A percentile compares a stretch with the other conserved stretches of the same genome.
Conservation (phyloP, 2,797 vertebrate genomes). For the Gymnocypris eckloni region DNA sequence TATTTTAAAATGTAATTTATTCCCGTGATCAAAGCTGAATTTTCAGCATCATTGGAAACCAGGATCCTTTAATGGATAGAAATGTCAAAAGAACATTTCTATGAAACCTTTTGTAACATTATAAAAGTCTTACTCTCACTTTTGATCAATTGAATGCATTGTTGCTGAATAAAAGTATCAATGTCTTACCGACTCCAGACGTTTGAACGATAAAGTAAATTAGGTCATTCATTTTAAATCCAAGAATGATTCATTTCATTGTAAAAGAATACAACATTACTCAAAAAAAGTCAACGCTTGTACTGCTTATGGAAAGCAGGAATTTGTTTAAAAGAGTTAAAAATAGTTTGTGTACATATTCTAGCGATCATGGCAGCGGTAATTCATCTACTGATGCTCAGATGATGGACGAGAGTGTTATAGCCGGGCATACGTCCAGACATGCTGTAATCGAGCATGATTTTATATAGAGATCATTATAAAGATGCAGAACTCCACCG, state of each 20-base stretch:
- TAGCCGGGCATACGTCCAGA: background rate
- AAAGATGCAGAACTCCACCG: background rate
- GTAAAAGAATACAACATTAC: conserved; percentile 8
- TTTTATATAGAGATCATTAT: background rate
- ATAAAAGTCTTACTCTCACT: background rate
- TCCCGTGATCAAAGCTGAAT: background rate
- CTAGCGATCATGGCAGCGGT: conserved; percentile 19
- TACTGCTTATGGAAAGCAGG: conserved; percentile 3
- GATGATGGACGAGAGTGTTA: conserved; percentile 12
- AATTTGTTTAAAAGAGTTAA: conserved; percentile 30
- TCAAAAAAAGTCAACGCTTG: background rate
- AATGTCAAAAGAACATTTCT: background rate
- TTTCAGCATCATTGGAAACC: background rate
- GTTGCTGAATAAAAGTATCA: background rate
- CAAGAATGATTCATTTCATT: background rate
- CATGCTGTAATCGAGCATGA: conserved; percentile 2
- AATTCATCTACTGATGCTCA: conserved; percentile 27
- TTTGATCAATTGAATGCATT: background rate
- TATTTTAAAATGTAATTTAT: background rate
- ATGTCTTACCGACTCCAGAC: background rate
- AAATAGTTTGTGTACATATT: conserved; percentile 27
- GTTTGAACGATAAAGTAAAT: background rate
- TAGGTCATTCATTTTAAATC: background rate
- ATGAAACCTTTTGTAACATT: background rate
- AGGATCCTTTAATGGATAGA: background rate